Evolutionary conservation across 2,888 invertebrate species (phyloP), one percentile per base, ranked within the genome.

Genomic region (Dusona sp.): DNA sequence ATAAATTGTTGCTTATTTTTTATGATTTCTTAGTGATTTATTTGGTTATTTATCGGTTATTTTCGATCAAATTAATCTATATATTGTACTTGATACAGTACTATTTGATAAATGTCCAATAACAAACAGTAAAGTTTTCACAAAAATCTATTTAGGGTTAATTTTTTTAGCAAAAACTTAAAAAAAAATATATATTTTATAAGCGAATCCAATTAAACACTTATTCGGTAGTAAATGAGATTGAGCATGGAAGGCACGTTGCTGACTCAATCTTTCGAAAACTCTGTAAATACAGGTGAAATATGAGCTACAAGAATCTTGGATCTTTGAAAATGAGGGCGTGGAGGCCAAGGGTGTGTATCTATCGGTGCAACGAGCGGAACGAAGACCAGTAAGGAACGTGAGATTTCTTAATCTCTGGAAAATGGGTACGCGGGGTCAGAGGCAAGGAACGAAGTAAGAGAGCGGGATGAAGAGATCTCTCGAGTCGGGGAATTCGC

Each of bases 391-490:
- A 29, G 51, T 51, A 83, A 83, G 78, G 73, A 86, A 83, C 86
- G 86, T 86, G 86, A 83, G 86, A 86, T 83, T 86, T 86, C 80
- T 86, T 86, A 86, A 86, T 86, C 86, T 83, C 80, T 83, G 73
- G 77, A 83, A 86, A 83, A 86, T 83, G 86, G 73, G 83, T 80
- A 80, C 77, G 81, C 61, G 72, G 77, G 36, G 72, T 64, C 36
- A 33, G 57, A 29, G 22, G 68, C 51, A 68, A 67, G 67, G 79
- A 77, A 80, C 77, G 83, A 68, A 73, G 80, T 61, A 83, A 68
- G 80, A 83, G 73, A 77, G 80, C 73, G 36, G 72, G 80, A 81
- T 80, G 84, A 77, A 73, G 80, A 80, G 80, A 86, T 83, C 83
- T 86, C 86, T 80, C 77, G 86, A 86, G 86, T 83, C 77, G 80